Percentiles rank a stretch among this genome's conserved stretches.
Evolutionary conservation across 2,888 invertebrate species (phyloP).

Genomic region (Ametastegia equiseti): DNA sequence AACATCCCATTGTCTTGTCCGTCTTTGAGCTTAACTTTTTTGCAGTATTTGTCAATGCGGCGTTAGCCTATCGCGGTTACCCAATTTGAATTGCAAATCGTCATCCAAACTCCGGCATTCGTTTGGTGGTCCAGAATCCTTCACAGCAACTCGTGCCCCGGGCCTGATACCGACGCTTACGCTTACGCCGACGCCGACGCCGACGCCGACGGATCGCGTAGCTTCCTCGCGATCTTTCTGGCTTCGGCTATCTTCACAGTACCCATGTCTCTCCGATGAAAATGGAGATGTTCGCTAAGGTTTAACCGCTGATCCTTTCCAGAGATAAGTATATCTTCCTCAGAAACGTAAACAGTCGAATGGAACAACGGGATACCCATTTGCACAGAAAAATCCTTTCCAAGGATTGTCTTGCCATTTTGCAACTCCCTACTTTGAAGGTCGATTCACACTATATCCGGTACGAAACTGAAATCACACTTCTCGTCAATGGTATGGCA

Average conservation of each 20-base stretch:
- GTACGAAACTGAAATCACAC: no score
- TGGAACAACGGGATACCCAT: background rate
- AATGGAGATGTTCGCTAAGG: conserved; percentile 31
- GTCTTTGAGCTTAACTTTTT: conserved; percentile 67
- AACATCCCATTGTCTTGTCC: conserved; percentile 75
- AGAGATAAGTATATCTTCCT: conserved; percentile 27
- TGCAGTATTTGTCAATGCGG: conserved; percentile 72
- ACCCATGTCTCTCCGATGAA: background rate
- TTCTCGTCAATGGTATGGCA: no score
- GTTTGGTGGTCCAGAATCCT: conserved; percentile 54
- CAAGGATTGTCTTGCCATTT: background rate
- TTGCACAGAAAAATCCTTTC: background rate
- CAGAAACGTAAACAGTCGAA: background rate
- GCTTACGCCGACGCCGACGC: no score
- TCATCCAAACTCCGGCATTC: conserved; percentile 52
- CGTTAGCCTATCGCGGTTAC: conserved; percentile 60
- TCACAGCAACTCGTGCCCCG: conserved; percentile 31
- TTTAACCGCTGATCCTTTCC: conserved; percentile 6
- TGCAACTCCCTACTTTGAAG: no score
- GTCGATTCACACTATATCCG: no score
- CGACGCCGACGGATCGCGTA: conserved; percentile 47
- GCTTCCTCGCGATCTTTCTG: no score
- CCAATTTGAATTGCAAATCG: conserved; percentile 72
- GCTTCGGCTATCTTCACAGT: conserved; percentile 14
- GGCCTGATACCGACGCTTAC: conserved; percentile 50